Evolutionary conservation across 2,113 vertebrate genomes (phyloP).

Genomic region (Ceyx margarethae): DNA sequence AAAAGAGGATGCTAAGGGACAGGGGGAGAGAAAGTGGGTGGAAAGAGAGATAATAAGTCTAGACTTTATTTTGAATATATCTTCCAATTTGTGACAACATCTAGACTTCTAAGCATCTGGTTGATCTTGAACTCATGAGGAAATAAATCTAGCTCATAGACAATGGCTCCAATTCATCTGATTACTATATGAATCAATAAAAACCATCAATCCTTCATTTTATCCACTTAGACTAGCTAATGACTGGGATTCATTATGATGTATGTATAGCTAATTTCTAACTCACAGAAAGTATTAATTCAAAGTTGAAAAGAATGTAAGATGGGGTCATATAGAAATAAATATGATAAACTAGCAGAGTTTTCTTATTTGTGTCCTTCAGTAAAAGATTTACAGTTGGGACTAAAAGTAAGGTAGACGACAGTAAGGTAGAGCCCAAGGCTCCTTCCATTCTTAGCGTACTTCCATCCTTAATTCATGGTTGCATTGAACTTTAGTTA

Average conservation of each 20-base stretch:
- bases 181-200: background rate
- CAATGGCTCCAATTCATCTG: background rate
- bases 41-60: constrained; percentile 20
- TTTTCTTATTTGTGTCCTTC: background rate
- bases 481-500: background rate
- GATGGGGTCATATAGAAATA: background rate
- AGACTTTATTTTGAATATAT: constrained; percentile 38
- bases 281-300: background rate
- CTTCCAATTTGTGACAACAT: constrained; percentile 32
- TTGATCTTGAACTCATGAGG: constrained; percentile 14
- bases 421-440: background rate
- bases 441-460: background rate
- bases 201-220: background rate
- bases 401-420: background rate
- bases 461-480: background rate
- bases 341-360: background rate
- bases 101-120: constrained; percentile 25
- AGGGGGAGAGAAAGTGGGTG: background rate
- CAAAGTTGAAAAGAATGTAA: background rate
- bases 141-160: constrained; percentile 10
- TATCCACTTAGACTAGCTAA: background rate
- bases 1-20: constrained; percentile 3
- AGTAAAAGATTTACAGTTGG: background rate
- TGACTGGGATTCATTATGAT: fast-evolving
- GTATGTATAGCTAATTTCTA: background rate